Evolutionary conservation across 2,888 invertebrate genomes (phyloP), one percentile per base, ranked within the genome.

Genomic region (Coenonympha glycerion): DNA sequence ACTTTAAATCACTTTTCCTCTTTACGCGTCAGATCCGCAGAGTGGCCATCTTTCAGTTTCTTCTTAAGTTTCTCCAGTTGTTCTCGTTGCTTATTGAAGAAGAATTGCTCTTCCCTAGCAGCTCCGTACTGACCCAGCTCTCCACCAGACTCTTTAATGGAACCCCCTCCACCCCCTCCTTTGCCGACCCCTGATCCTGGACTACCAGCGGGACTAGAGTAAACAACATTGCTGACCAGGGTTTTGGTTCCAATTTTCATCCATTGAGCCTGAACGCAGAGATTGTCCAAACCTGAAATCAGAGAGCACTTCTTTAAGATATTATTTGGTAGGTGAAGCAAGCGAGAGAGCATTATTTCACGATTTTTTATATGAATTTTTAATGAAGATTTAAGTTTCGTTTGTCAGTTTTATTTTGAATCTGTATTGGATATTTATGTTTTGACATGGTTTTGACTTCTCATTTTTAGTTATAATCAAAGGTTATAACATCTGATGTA

Each of bases 51-150:
- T 9, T 65, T 57, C 39, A 71, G 24, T 40, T 70, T 65, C 49
- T 77, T 62, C 54, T 76, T 80, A 0, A 82, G 41, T 48, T 76
- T 68, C 49, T 71, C 62, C 6, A 84, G 22, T 21, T 74, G 70
- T 18, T 81, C 74, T 48, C 57, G 69, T 28, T 73, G 67, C 47
- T 81, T 74, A 21, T 70, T 64, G 47, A 69, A 65, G 65, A 84
- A 84, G 61, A 77, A 84, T 0, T 72, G 70, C 44, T 82, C 84
- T 57, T 84, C 84, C 19, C 76, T 68, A 0, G 76, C 76, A 0
- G 76, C 69, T 1, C 73, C 79, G 22, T 63, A 76, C 51, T 65
- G 65, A 0, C 82, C 82, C 1, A 84, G 49, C 0, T 69, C 69
- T 18, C 76, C 79, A 0, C 80, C 82, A 0, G 77, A 66, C 47